Conservation (phyloP, 2,797 vertebrate species). For the Sylvia borin region DNA sequence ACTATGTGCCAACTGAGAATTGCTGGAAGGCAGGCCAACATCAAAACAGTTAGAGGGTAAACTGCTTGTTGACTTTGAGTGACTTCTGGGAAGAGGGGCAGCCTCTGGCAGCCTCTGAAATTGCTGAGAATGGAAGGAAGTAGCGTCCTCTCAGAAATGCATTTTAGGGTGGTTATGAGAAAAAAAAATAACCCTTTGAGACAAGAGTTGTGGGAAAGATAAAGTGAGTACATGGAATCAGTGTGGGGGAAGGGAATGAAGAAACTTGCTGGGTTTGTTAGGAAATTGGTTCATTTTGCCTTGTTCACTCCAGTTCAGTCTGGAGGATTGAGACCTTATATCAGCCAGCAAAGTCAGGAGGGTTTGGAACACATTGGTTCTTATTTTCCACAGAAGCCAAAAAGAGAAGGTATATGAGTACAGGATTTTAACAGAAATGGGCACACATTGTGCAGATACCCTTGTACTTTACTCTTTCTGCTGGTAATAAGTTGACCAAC, state of each 20-base stretch:
- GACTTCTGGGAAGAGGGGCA: conserved; percentile 63
- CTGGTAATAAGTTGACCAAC: background rate
- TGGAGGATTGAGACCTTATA: background rate
- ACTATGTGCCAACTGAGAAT: conserved; percentile 64
- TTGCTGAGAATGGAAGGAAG: conserved; percentile 56
- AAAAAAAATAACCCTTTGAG: conserved; percentile 49
- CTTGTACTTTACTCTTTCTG: background rate
- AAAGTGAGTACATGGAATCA: background rate
- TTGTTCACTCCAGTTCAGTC: background rate
- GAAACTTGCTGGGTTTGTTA: conserved; percentile 49
- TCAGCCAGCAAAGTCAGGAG: background rate
- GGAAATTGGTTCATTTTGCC: conserved; percentile 40
- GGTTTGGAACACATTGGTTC: background rate
- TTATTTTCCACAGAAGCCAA: background rate
- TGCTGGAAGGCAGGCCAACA: conserved; percentile 65
- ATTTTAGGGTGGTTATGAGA: conserved; percentile 27
- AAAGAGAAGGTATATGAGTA: background rate
- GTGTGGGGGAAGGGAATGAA: conserved; percentile 3
- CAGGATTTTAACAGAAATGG: background rate
- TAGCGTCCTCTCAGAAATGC: conserved; percentile 36
- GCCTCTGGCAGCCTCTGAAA: conserved; percentile 52
- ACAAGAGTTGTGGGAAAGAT: conserved; percentile 36
- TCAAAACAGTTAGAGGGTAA: conserved; percentile 66
- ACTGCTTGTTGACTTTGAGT: conserved; percentile 65
- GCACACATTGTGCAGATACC: background rate